Base-by-base conservation (phyloP, 2,888 invertebrate species). In the Rapana venosa region DNA sequence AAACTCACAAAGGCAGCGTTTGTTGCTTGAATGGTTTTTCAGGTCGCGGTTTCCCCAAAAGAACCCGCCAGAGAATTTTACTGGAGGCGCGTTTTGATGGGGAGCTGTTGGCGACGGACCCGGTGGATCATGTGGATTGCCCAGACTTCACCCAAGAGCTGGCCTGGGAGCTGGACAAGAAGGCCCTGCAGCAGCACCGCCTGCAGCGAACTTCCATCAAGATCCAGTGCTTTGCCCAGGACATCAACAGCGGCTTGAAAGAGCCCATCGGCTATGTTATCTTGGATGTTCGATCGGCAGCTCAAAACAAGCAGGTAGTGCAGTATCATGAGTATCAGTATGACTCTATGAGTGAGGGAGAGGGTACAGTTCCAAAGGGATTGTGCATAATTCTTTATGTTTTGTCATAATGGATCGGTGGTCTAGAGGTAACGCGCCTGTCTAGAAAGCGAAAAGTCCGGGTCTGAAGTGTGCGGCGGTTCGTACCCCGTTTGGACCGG, bases 21-120 rank as follows among this genome's bases (percentile, higher is more conserved):
- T 47, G 47, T 47, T 5, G 8, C 47, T 47, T 47, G 47, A 66
- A 22, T 26, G 17, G 13, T 83, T 11, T 47, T 83, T 83, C 90
- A 96, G 96, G 96, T 30, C 93, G 96, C 79, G 95, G 95, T 90
- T 96, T 96, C 93, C 96, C 96, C 70, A 95, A 95, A 90, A 93
- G 96, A 87, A 93, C 95, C 35, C 93, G 93, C 74, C 95, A 95
- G 91, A 92, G 95, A 88, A 91, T 96, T n/a, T 92, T 96, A 70
- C 95, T 95, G 32, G 96, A 96, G 92, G 96, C 96, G 8, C 95
- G 95, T 88, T 96, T 96, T 94, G 96, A 96, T 94, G 96, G 96
- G 8, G 96, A 96, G 92, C 92, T 96, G 20, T 93, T 96, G 90
- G 92, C 95, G 0, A 96, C 96, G 36, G 96, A 96, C 92, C 96